phyloP scores from a whole-genome alignment of 2,113 vertebrate genomes.

The Spea bombifrons region DNA sequence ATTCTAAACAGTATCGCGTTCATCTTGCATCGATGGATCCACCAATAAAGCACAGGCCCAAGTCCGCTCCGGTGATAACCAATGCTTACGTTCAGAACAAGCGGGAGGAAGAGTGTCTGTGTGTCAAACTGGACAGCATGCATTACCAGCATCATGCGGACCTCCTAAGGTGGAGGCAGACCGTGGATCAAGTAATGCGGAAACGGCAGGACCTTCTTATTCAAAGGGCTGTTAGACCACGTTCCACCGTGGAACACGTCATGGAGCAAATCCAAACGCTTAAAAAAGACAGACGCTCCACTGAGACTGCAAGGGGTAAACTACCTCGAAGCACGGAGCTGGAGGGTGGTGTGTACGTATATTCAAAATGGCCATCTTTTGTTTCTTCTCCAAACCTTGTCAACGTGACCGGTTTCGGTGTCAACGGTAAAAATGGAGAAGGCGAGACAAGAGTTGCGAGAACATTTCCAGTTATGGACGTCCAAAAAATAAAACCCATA shows the following conservation, averaged over 20 bases:
- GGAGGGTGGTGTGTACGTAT: background rate
- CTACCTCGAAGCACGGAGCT: conserved; percentile 27
- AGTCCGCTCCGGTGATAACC: conserved; percentile 39
- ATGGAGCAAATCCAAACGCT: conserved; percentile 60
- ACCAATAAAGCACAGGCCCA: conserved; percentile 29
- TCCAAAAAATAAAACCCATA: background rate
- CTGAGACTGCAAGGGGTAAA: background rate
- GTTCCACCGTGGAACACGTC: conserved; percentile 61
- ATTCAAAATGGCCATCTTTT: conserved; percentile 32
- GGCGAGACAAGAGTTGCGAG: background rate
- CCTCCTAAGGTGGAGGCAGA: conserved; percentile 56
- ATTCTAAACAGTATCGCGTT: background rate
- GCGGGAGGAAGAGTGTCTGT: conserved; percentile 60
- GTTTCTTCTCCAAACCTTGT: background rate
- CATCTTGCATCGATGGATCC: conserved; percentile 1
- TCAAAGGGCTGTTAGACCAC: conserved; percentile 60
- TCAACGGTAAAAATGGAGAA: background rate
- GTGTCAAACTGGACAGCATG: conserved; percentile 57
- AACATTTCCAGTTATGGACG: background rate
- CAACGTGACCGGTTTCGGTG: background rate
- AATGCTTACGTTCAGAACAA: conserved; percentile 59
- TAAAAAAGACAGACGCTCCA: background rate
- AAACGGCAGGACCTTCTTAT: conserved; percentile 56
- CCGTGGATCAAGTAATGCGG: conserved; percentile 50
- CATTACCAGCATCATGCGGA: conserved; percentile 56